These are phyloP conservation scores for Eristalinus aeneus DNA, from an alignment of 2,888 invertebrate genomes.

Conservation along the genomic window DNA sequence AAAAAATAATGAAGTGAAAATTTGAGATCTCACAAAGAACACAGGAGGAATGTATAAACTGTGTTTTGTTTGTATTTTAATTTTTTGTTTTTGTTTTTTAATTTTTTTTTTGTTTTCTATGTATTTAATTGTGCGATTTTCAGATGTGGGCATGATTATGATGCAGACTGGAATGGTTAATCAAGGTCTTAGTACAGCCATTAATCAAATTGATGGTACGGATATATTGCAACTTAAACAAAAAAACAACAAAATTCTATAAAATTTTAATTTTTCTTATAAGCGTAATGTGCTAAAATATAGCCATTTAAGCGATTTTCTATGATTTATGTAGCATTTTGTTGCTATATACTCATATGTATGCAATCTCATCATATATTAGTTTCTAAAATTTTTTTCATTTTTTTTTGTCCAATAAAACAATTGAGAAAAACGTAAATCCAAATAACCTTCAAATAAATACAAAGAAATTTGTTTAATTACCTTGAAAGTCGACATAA, in stretches of 20 bases:
- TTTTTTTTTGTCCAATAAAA: constrained; percentile 21
- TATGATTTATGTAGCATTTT: constrained; percentile 66
- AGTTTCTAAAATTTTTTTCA: constrained; percentile 26
- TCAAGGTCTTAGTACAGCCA: constrained; percentile 89
- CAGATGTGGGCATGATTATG: constrained; percentile 98
- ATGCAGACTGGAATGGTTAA: constrained; percentile 98
- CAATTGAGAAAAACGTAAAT: constrained; percentile 17
- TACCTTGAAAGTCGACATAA: not conserved
- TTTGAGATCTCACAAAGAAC: constrained; percentile 16
- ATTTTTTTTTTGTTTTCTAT: constrained; percentile 54
- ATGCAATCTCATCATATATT: constrained; percentile 63
- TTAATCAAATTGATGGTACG: constrained; percentile 89
- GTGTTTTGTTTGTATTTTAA: constrained; percentile 24
- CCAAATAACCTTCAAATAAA: constrained; percentile 42
- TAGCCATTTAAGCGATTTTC: constrained; percentile 48
- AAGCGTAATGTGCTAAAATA: constrained; percentile 53
- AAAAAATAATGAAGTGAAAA: constrained; percentile 63
- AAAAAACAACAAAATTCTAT: constrained; percentile 46
- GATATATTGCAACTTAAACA: constrained; percentile 72
- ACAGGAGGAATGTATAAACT: constrained; percentile 3
- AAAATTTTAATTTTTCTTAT: constrained; percentile 44
- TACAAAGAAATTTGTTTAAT: not conserved
- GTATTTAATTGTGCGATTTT: constrained; percentile 74
- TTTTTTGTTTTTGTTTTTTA: constrained; percentile 28
- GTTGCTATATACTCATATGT: constrained; percentile 65